phyloP scores from a whole-genome alignment of 2,888 invertebrate genomes.

The Troides oblongomaculatus region DNA sequence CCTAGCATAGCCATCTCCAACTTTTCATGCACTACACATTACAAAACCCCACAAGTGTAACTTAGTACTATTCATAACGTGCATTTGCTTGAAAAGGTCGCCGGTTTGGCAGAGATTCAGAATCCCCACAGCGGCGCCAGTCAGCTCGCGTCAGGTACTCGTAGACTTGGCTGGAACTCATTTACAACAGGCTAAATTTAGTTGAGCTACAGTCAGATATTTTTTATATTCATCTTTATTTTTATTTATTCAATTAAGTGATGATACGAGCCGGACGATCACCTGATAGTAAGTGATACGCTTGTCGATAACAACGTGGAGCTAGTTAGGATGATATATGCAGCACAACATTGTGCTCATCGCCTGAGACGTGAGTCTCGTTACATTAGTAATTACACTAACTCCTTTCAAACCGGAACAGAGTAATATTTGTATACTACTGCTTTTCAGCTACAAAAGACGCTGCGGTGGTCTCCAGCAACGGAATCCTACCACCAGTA shows the following conservation, averaged over 20 bases:
- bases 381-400: too few species aligned
- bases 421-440: too few species aligned
- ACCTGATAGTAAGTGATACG: too few species aligned
- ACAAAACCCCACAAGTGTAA: slow-evolving; percentile 8
- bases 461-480: too few species aligned
- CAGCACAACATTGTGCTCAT: too few species aligned
- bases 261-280: background rate
- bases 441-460: too few species aligned
- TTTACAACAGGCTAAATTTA: slow-evolving; percentile 35
- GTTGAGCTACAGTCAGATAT: slow-evolving; percentile 20
- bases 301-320: too few species aligned
- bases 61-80: slow-evolving; percentile 27
- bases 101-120: slow-evolving; percentile 47
- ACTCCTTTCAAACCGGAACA: too few species aligned
- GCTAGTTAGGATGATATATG: too few species aligned
- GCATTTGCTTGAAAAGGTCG: slow-evolving; percentile 25
- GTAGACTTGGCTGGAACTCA: slow-evolving; percentile 34
- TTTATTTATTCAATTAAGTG: too few species aligned
- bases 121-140: slow-evolving; percentile 40
- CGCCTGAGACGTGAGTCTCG: too few species aligned
- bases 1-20: background rate
- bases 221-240: background rate
- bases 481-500: too few species aligned
- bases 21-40: background rate
- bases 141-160: slow-evolving; percentile 37